These are phyloP conservation scores for Copidosoma aretas DNA, from an alignment of 2,888 invertebrate species.

Conservation along the genomic window DNA sequence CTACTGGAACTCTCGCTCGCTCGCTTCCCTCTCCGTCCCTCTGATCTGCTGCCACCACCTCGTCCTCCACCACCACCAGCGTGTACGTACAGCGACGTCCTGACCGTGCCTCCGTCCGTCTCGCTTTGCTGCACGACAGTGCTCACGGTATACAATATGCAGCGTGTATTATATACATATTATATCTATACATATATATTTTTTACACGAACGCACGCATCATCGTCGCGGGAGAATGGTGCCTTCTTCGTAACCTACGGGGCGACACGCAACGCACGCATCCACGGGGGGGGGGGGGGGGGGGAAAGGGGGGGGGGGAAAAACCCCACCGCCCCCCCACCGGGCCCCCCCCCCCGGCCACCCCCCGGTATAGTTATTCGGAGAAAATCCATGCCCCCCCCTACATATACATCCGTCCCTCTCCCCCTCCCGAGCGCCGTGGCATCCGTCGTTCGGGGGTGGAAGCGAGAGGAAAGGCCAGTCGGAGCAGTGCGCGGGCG, in stretches of 20 bases:
- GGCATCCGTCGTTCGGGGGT: neutral
- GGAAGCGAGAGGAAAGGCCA: conserved; percentile 4
- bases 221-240: neutral
- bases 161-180: no score
- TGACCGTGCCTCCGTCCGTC: no score
- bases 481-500: neutral
- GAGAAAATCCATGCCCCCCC: no score
- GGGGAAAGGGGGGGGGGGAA: no score
- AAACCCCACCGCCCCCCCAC: neutral
- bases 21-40: no score
- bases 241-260: neutral
- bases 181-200: no score
- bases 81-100: no score
- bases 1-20: no score
- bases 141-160: neutral
- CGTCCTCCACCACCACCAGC: no score
- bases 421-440: neutral
- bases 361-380: neutral
- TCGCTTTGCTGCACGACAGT: neutral
- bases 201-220: no score
- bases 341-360: neutral
- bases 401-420: neutral
- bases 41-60: no score
- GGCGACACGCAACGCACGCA: neutral
- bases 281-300: no score